Conservation (phyloP, 2,888 invertebrate species). For the Xanthorhoe spadicearia region DNA sequence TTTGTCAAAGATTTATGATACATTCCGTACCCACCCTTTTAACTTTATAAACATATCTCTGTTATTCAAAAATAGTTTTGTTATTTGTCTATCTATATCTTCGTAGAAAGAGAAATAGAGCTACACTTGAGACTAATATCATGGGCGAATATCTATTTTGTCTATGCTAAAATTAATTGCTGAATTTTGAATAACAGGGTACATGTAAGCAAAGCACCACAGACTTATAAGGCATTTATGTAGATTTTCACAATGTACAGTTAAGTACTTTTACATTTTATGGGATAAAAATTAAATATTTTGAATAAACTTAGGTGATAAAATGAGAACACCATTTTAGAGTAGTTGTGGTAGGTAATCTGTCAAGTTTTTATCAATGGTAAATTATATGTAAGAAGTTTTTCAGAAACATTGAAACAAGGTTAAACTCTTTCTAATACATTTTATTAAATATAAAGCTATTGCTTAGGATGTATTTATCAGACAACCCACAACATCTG, state of each 20-base stretch:
- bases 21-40: conserved; percentile 4
- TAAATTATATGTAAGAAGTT: conserved; percentile 11
- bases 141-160: no score
- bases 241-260: conserved; percentile 31
- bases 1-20: neutral
- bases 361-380: conserved; percentile 15
- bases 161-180: no score
- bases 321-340: conserved; percentile 42
- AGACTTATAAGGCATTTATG: conserved; percentile 20
- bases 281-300: conserved; percentile 6
- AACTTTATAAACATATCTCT: neutral
- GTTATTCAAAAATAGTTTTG: neutral
- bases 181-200: neutral
- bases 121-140: neutral
- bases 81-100: neutral
- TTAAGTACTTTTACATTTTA: conserved; percentile 2
- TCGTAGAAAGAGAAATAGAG: neutral
- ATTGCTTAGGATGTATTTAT: no score
- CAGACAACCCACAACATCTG: no score
- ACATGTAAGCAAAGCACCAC: neutral
- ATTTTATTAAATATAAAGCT: no score
- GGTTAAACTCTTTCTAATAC: neutral
- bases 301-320: conserved; percentile 31
- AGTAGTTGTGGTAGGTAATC: conserved; percentile 26
- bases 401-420: conserved; percentile 2